Evolutionary conservation across 2,888 invertebrate genomes (phyloP).

Genomic region (Subacronicta megacephala): DNA sequence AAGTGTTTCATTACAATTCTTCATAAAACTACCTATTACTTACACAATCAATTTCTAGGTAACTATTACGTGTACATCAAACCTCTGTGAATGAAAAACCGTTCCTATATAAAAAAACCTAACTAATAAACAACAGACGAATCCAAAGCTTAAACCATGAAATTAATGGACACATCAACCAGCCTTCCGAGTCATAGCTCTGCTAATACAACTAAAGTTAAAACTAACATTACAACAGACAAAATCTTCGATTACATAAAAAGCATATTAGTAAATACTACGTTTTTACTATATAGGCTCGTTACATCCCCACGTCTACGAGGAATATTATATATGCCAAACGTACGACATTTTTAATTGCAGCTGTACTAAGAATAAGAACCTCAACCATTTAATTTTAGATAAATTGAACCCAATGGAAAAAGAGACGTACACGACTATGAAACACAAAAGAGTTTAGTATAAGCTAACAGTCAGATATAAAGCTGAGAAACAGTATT

Average conservation of each 20-base stretch:
- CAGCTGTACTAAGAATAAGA: conserved; percentile 23
- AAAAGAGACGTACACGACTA: conserved; percentile 20
- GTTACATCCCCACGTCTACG: conserved; percentile 9
- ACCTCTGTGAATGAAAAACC: conserved; percentile 40
- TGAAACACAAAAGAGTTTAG: conserved; percentile 46
- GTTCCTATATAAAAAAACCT: conserved; percentile 38
- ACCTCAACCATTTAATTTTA: conserved; percentile 41
- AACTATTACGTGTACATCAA: conserved; percentile 50
- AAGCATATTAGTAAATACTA: conserved; percentile 46
- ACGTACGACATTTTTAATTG: conserved; percentile 12
- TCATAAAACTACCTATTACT: conserved; percentile 45
- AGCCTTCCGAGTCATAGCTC: conserved; percentile 81
- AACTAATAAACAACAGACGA: conserved; percentile 53
- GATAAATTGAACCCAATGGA: conserved; percentile 27
- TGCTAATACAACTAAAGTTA: conserved; percentile 73
- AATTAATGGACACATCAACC: conserved; percentile 86
- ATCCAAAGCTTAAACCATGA: conserved; percentile 50
- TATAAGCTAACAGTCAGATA: conserved; percentile 53
- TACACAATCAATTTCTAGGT: conserved; percentile 52
- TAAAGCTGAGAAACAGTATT: conserved; percentile 35
- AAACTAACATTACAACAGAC: conserved; percentile 73
- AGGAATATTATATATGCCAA: conserved; percentile 19
- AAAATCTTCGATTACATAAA: conserved; percentile 59
- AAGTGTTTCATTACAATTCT: conserved; percentile 41
- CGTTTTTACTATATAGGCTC: conserved; percentile 29